Base-by-base conservation (phyloP, 2,113 vertebrate species). In the Neolamprologus ventralis region DNA sequence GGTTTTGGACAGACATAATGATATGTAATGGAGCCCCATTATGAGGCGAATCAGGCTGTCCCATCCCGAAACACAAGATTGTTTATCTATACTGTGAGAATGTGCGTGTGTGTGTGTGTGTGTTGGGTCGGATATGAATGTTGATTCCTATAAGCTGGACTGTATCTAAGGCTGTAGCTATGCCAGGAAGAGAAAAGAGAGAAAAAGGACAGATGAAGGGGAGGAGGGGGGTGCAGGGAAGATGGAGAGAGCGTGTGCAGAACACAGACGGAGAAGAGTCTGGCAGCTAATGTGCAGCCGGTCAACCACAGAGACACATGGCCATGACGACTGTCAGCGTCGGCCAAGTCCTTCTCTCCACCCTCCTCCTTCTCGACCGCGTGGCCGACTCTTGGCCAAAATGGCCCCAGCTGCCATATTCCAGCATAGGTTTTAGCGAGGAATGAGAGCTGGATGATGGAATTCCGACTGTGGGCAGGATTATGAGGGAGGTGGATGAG, bases 381-480 rank as follows among this genome's bases (percentile, higher is more conserved):
- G 10, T 33, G 85, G 71, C 53, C 90, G 42, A 88, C 86, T 88
- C 60, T 57, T 37, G 92, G 93, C 93, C 91, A 93, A 95, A 91
- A 91, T 86, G 89, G 89, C 93, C 87, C 80, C 90, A 42, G 87
- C 91, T 90, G 89, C 86, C 86, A 37, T 94, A 89, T 91, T 90
- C 89, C 92, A 60, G 86, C 88, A 73, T 86, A 58, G 87, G 82
- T 92, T 68, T 94, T 91, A 92, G 91, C 73, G 10, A 82, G 75
- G 88, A 90, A 91, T 40, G 88, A 91, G 91, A 94, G 90, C 89
- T 79, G 90, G 91, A 93, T 91, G 95, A 92, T 93, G 93, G 92
- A 95, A 95, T 95, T 93, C 88, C 19, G 80, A 86, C 95, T 90
- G 84, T 88, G 86, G 92, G 92, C 92, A 57, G 92, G 90, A 93